Conservation (phyloP, 2,888 invertebrate genomes). For the Oscheius sp. region DNA sequence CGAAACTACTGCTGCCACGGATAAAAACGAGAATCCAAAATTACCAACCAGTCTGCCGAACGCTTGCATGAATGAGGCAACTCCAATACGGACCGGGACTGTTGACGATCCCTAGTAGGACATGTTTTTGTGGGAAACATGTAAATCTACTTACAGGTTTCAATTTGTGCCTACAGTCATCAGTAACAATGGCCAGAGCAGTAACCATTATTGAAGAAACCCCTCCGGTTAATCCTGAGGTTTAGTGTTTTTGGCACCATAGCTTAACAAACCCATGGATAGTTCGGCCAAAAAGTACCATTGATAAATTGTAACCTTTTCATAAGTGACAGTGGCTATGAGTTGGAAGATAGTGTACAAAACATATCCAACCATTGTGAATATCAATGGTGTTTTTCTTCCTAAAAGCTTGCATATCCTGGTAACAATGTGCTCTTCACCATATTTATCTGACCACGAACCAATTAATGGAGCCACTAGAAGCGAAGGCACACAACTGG, state of each 20-base stretch:
- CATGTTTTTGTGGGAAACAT: neutral
- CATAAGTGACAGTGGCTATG: constrained; percentile 58
- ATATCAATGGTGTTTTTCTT: constrained; percentile 58
- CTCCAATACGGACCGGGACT: constrained; percentile 63
- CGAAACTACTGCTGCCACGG: constrained; percentile 53
- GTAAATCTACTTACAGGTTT: constrained; percentile 46
- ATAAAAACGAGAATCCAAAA: constrained; percentile 47
- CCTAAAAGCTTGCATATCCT: constrained; percentile 38
- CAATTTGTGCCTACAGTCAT: constrained; percentile 61
- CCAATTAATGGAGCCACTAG: constrained; percentile 64
- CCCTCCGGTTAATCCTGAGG: constrained; percentile 56
- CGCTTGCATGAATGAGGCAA: constrained; percentile 61
- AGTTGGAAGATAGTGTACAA: constrained; percentile 51
- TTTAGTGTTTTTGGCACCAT: neutral
- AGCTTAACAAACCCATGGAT: constrained; percentile 35
- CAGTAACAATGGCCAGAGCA: constrained; percentile 63
- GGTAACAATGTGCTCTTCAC: constrained; percentile 27
- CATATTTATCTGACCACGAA: constrained; percentile 63
- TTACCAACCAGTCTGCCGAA: constrained; percentile 57
- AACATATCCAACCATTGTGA: constrained; percentile 53
- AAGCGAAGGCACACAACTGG: constrained; percentile 56
- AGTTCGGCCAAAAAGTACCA: constrained; percentile 58
- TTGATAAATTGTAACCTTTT: constrained; percentile 59
- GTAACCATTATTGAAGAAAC: constrained; percentile 56
- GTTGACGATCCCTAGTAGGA: constrained; percentile 55